phyloP scores from a whole-genome alignment of 1,140 invertebrate genomes.

The Drosophila oshimai region DNA sequence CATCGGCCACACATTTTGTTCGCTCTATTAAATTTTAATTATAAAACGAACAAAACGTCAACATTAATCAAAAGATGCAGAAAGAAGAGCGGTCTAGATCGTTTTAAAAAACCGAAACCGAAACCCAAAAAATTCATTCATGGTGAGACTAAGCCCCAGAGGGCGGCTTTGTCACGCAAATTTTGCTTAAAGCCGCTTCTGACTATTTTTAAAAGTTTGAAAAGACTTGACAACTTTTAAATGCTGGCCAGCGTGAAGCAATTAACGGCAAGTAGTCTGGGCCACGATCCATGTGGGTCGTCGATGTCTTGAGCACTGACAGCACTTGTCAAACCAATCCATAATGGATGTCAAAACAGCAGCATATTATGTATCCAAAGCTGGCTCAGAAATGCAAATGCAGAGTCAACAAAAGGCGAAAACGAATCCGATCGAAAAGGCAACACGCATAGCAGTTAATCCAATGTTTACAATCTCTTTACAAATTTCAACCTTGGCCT shows the following conservation, averaged over 20 bases:
- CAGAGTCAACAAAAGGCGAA: slow-evolving; percentile 37
- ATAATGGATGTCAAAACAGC: slow-evolving; percentile 72
- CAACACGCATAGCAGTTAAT: slow-evolving; percentile 57
- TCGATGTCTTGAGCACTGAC: slow-evolving; percentile 57
- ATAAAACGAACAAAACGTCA: slow-evolving; percentile 42
- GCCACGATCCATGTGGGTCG: slow-evolving; percentile 61
- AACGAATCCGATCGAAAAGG: slow-evolving; percentile 45
- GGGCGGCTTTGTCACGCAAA: slow-evolving; percentile 71
- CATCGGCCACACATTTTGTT: slow-evolving; percentile 27
- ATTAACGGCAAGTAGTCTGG: slow-evolving; percentile 63
- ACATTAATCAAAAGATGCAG: slow-evolving; percentile 45
- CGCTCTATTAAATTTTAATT: slow-evolving; percentile 50
- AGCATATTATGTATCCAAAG: slow-evolving; percentile 26
- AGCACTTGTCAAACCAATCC: slow-evolving; percentile 77
- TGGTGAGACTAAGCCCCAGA: slow-evolving; percentile 35
- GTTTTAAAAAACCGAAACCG: not conserved
- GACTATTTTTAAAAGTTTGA: not conserved
- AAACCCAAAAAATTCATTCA: slow-evolving; percentile 49
- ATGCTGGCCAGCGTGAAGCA: slow-evolving; percentile 53
- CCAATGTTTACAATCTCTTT: slow-evolving; percentile 80
- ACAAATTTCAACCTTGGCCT: slow-evolving; percentile 78
- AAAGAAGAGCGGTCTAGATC: slow-evolving; percentile 33
- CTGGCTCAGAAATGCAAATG: slow-evolving; percentile 67
- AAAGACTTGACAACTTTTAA: not conserved
- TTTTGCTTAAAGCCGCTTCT: slow-evolving; percentile 40